Evolutionary conservation across 2,113 vertebrate genomes (phyloP), one percentile per base, ranked within the genome.

Genomic region (Xenopus tropicalis): DNA sequence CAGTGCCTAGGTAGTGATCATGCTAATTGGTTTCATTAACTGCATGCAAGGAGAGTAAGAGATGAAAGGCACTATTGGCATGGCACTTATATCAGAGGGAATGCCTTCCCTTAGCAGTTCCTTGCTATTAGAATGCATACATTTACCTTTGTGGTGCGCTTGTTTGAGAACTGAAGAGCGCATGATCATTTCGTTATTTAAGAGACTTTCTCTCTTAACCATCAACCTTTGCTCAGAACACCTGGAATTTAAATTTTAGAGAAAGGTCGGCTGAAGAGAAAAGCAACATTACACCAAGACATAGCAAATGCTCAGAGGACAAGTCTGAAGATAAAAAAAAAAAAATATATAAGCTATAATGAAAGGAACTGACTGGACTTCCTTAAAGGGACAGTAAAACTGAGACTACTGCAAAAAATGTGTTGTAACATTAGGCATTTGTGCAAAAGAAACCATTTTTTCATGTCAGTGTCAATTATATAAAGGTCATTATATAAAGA

Each of bases 241-340:
- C 81, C 81, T 83, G 81, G 77, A 83, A 83, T 78, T 83, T 79
- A 83, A 83, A 83, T 78, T 81, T 81, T 77, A 81, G 80, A 81
- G 77, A 81, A 69, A 78, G 52, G 75, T 78, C 72, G 80, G 77
- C 80, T 78, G 77, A 79, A 70, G 74, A 75, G 69, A 78, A 81
- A 58, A 81, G 70, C 78, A 81, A 58, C 70, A 78, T 57, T 69
- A 66, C 70, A 71, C 57, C 29, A 68, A 72, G 69, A 72, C 62
- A 63, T 56, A 25, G 46, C 57, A 72, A 62, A 71, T 17, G 20
- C 29, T 19, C 56, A 61, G n/a, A 23, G 61, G 61, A 37, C 5
- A 44, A 23, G 64, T 25, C 56, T 63, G 46, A 12, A 23, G 12
- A 66, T 21, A 43, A 52, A 61, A 67, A 4, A 24, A 66, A 20